Percentiles rank a stretch among this genome's conserved stretches.
phyloP scores from a whole-genome alignment of 2,113 vertebrate genomes.

The Syngnathus floridae region DNA sequence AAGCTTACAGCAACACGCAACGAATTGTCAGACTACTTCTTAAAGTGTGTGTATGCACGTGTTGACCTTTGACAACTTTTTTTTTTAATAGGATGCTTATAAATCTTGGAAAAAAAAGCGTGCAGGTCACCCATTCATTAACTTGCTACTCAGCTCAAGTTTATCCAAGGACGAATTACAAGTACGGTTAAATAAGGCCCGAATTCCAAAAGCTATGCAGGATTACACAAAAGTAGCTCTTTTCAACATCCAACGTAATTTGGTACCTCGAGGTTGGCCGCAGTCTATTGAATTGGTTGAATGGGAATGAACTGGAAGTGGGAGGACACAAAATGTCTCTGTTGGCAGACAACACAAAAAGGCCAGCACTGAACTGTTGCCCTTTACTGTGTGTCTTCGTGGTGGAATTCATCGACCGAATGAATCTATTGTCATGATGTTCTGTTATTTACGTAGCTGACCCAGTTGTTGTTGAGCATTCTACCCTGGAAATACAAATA shows the following conservation, averaged over 20 bases:
- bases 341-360: not conserved
- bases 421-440: too few species aligned
- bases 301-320: too few species aligned
- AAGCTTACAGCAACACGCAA: slow-evolving; percentile 18
- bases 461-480: too few species aligned
- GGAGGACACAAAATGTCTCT: too few species aligned
- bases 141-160: not conserved
- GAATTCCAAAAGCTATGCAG: not conserved
- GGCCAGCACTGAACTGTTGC: not conserved
- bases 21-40: slow-evolving; percentile 18
- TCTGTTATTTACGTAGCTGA: too few species aligned
- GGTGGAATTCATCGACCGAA: too few species aligned
- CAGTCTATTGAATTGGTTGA: too few species aligned
- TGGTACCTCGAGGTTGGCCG: too few species aligned
- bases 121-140: not conserved
- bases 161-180: not conserved
- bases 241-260: too few species aligned
- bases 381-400: not conserved
- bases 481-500: too few species aligned
- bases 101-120: not conserved
- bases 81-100: not conserved
- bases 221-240: too few species aligned
- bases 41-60: not conserved
- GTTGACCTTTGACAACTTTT: not conserved
- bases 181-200: too few species aligned